phyloP scores from a whole-genome alignment of 2,888 invertebrate species.

The Desoria tigrina region DNA sequence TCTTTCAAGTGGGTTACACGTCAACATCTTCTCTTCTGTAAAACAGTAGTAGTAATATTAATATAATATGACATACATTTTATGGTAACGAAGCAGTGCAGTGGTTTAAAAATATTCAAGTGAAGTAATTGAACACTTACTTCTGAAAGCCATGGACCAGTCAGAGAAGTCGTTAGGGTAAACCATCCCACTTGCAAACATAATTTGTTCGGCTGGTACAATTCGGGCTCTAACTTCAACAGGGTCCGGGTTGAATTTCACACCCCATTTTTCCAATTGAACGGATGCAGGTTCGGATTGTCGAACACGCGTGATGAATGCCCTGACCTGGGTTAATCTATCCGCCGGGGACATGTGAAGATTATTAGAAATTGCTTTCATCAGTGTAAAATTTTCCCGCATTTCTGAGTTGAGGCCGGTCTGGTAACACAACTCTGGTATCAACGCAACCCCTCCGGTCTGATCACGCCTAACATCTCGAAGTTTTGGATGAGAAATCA shows the following conservation, averaged over 20 bases:
- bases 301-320: background rate
- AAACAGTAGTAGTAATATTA: background rate
- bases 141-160: conserved; percentile 9
- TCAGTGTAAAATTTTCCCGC: conserved; percentile 10
- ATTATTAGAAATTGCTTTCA: background rate
- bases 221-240: background rate
- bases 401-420: conserved; percentile 11
- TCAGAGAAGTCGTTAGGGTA: conserved; percentile 3
- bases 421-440: conserved; percentile 12
- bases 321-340: background rate
- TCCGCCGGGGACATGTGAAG: background rate
- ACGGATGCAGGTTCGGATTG: background rate
- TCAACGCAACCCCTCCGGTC: background rate
- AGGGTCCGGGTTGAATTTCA: background rate
- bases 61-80: background rate
- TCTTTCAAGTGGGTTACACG: background rate
- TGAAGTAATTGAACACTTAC: conserved; percentile 1
- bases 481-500: background rate
- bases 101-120: too few relatives aligned
- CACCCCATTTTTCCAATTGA: background rate
- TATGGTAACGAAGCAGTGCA: background rate
- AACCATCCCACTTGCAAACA: background rate
- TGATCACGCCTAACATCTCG: conserved; percentile 10
- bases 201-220: background rate
- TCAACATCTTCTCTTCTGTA: background rate